phyloP scores from a whole-genome alignment of 2,888 invertebrate genomes.

The Steromphala cineraria region DNA sequence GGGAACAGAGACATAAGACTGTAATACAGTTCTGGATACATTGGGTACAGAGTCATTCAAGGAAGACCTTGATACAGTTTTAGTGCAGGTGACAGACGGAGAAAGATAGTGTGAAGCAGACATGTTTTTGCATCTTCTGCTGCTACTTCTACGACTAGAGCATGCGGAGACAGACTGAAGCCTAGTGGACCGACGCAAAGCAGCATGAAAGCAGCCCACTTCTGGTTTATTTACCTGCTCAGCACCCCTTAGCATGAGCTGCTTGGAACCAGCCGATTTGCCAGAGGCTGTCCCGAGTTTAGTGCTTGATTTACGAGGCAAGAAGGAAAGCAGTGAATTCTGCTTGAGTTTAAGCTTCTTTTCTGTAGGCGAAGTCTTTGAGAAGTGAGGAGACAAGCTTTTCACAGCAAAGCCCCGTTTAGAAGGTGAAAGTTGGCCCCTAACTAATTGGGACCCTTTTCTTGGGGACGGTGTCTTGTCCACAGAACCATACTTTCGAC shows the following conservation, averaged over 20 bases:
- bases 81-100: too few relatives aligned
- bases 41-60: too few relatives aligned
- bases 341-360: not conserved
- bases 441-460: not conserved
- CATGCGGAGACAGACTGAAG: not conserved
- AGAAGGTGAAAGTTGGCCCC: not conserved
- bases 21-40: too few relatives aligned
- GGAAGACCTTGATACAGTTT: too few relatives aligned
- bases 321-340: slow-evolving; percentile 11
- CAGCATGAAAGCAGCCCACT: not conserved
- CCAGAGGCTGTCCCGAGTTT: not conserved
- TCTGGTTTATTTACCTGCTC: not conserved
- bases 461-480: slow-evolving; percentile 21
- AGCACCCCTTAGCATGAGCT: not conserved
- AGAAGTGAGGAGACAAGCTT: slow-evolving; percentile 21
- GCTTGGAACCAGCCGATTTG: not conserved
- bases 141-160: not conserved
- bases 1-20: too few relatives aligned
- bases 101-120: too few relatives aligned
- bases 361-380: slow-evolving; percentile 11
- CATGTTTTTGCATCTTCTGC: too few relatives aligned
- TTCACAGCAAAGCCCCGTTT: slow-evolving; percentile 16
- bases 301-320: slow-evolving; percentile 12
- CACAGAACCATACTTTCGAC: not conserved
- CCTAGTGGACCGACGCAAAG: not conserved